Base-by-base conservation (phyloP, 2,797 vertebrate genomes). In the Picus viridis region DNA sequence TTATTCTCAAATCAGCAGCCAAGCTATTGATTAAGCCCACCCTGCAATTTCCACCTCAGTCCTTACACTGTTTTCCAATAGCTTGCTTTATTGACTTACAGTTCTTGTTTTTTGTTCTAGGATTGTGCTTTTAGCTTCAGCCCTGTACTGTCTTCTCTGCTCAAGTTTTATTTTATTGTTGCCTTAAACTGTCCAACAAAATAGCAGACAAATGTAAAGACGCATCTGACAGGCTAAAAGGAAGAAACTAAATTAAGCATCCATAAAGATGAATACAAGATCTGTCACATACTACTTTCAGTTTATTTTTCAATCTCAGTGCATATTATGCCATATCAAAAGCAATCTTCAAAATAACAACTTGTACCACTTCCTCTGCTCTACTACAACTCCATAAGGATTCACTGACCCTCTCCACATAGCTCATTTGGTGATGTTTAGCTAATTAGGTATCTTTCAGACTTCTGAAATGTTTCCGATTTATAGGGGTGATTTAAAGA, bases 41-140 rank as follows among this genome's bases (percentile, higher is more conserved):
- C 24, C 45, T 79, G 68, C 43, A 89, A 57, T 83, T 78, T 61
- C 67, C 86, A 32, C 71, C 47, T 83, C 70, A 86, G 61, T 73
- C 34, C 51, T 86, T 78, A 61, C 73, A 76, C 30, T 93, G 82
- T 78, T 94, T 94, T 90, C 86, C 86, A 92, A 75, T 85, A 92
- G 15, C 51, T 70, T 90, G 19, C 22, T 77, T 87, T 75, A 88
- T 88, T 89, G 88, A 89, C 72, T 85, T 94, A 17, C 53, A 47
- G 47, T 57, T 90, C 65, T 67, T 64, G 8, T 1, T 30, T 95
- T 78, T 58, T 32, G 84, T 34, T 88, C 86, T 5, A 81, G 51
- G 54, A 83, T 82, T 32, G 68, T 43, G 17, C 47, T 87, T 89
- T 86, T 76, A 89, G 76, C 47, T 91, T 94, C 92, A 89, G 70